These are phyloP conservation scores for Drosophila mimetica DNA, from an alignment of 2,888 invertebrate species.

Conservation along the genomic window DNA sequence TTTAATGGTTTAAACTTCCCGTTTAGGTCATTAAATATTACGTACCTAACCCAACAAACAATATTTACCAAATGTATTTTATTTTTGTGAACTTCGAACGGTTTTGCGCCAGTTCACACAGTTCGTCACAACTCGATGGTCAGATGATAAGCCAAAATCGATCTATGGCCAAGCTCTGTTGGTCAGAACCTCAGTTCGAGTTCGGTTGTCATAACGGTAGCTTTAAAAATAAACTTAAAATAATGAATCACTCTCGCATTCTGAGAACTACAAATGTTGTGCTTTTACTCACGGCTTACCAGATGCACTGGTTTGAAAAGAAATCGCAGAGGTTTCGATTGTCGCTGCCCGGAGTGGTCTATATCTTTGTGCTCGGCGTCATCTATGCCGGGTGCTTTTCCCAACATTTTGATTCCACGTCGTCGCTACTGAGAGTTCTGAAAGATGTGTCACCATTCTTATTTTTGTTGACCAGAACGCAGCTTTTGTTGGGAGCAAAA, in stretches of 20 bases:
- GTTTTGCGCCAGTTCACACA: conserved; percentile 36
- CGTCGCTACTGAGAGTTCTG: conserved; percentile 65
- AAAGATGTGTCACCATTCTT: conserved; percentile 75
- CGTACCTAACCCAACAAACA: neutral
- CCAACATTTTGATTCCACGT: conserved; percentile 71
- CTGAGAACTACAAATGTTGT: conserved; percentile 54
- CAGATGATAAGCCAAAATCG: conserved; percentile 46
- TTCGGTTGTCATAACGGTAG: conserved; percentile 6
- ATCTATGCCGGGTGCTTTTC: conserved; percentile 67
- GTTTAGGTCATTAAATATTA: neutral
- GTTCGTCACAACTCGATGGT: conserved; percentile 40
- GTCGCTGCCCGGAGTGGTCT: conserved; percentile 41
- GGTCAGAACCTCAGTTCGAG: conserved; percentile 7
- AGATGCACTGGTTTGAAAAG: conserved; percentile 58
- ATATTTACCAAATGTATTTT: neutral
- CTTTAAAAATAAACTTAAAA: neutral
- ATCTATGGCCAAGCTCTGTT: conserved; percentile 4
- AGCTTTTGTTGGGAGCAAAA: conserved; percentile 73
- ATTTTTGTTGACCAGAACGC: conserved; percentile 61
- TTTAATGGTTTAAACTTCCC: neutral
- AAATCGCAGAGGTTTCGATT: conserved; percentile 50
- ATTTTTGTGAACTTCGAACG: conserved; percentile 7
- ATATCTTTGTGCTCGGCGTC: conserved; percentile 49
- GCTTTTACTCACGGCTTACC: conserved; percentile 57
- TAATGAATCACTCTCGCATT: conserved; percentile 56